phyloP scores from a whole-genome alignment of 35 echinoderm and acorn worm genomes.

The Lytechinus variegatus region DNA sequence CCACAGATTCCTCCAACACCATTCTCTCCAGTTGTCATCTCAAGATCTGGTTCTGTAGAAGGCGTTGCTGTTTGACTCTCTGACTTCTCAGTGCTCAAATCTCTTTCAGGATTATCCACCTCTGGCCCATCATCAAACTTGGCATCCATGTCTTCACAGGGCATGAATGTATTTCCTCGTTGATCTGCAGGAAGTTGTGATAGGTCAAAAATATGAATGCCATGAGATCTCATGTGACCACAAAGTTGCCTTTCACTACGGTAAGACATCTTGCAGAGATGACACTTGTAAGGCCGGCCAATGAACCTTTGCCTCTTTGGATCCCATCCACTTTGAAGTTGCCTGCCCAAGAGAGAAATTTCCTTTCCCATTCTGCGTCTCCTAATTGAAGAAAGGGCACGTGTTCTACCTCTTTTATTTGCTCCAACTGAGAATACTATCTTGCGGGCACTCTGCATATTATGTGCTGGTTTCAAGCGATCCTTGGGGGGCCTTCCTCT shows the following conservation, averaged over 20 bases:
- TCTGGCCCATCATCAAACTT: constrained; percentile 6
- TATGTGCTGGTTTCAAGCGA: background rate
- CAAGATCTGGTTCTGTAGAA: background rate
- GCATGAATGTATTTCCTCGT: background rate
- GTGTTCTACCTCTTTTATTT: background rate
- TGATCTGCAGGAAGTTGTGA: constrained; percentile 43
- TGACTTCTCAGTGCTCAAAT: background rate
- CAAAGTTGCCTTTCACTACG: constrained; percentile 37
- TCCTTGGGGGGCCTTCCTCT: constrained; percentile 11
- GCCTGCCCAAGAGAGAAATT: background rate
- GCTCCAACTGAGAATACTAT: background rate
- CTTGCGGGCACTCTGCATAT: constrained; percentile 14
- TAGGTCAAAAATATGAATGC: constrained; percentile 26
- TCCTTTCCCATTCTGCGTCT: constrained; percentile 15
- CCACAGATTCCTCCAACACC: background rate
- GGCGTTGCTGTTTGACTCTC: background rate
- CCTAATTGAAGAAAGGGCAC: constrained; percentile 1
- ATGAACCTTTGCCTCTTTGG: constrained; percentile 45
- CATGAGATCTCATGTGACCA: constrained; percentile 47
- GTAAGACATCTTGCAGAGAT: constrained; percentile 52
- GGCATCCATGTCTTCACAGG: background rate
- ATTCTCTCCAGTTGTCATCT: background rate
- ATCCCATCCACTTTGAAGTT: constrained; percentile 39
- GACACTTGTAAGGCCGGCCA: constrained; percentile 35
- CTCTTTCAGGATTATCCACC: background rate